Evolutionary conservation across 2,797 vertebrate species (phyloP).

Genomic region (Diceros bicornis): DNA sequence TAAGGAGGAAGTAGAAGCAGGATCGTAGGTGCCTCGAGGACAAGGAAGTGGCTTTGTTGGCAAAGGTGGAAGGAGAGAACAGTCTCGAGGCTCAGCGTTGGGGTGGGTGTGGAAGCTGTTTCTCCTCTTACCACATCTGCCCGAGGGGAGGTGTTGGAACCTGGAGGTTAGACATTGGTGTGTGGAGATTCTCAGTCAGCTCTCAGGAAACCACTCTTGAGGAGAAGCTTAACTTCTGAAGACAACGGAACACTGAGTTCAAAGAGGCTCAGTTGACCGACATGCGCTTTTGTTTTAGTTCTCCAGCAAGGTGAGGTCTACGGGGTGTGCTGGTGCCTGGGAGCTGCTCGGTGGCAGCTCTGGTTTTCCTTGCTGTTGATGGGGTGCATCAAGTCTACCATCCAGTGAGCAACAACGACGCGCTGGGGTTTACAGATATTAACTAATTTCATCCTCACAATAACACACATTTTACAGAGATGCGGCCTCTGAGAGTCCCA

Average conservation of each 20-base stretch:
- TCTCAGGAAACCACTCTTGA: fast-evolving
- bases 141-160: background rate
- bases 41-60: constrained; percentile 82
- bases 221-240: background rate
- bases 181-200: background rate
- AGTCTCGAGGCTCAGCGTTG: fast-evolving
- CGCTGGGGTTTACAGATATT: fast-evolving
- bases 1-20: constrained; percentile 65
- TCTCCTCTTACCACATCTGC: background rate
- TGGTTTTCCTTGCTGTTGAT: fast-evolving
- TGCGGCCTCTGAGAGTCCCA: background rate
- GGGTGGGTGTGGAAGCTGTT: background rate
- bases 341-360: background rate
- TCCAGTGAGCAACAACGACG: fast-evolving
- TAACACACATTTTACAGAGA: background rate
- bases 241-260: background rate
- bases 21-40: constrained; percentile 60
- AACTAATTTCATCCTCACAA: background rate
- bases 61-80: constrained; percentile 64
- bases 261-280: background rate
- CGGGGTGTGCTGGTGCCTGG: fast-evolving
- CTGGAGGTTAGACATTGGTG: background rate
- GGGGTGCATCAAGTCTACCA: fast-evolving
- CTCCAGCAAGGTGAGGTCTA: background rate
- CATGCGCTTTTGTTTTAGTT: background rate